Percentiles rank a stretch among this genome's conserved stretches.
Conservation (phyloP, 2,113 vertebrate species). For the Isurus oxyrinchus region DNA sequence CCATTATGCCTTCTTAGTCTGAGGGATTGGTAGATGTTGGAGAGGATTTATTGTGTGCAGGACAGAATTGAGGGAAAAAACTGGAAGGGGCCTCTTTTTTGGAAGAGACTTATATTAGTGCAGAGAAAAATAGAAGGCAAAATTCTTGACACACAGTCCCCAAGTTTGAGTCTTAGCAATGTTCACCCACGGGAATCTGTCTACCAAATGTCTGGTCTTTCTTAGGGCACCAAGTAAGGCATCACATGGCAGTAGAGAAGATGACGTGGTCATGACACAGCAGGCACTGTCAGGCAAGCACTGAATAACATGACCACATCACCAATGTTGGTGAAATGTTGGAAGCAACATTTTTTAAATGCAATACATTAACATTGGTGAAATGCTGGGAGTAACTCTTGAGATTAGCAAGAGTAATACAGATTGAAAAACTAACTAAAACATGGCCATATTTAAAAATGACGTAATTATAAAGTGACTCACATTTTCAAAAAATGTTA, state of each 20-base stretch:
- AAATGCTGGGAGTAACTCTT: not conserved
- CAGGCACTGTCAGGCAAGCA: not conserved
- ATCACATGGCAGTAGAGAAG: not conserved
- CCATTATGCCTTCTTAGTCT: not conserved
- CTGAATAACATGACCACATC: not conserved
- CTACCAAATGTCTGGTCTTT: not conserved
- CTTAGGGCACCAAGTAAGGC: not conserved
- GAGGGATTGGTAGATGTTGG: not conserved
- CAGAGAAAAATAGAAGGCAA: too few relatives aligned
- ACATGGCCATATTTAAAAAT: not conserved
- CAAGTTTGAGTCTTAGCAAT: too few relatives aligned
- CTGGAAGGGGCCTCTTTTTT: too few relatives aligned
- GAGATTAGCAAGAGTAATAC: not conserved
- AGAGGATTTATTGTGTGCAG: too few relatives aligned
- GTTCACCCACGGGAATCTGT: not conserved
- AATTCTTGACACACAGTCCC: too few relatives aligned
- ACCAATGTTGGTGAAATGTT: not conserved
- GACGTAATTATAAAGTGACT: not conserved
- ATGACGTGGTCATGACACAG: not conserved
- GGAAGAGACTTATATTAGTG: too few relatives aligned
- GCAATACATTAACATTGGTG: not conserved
- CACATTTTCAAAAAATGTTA: not conserved
- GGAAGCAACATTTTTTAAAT: not conserved
- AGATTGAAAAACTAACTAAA: not conserved
- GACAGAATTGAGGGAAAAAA: too few relatives aligned